Percentiles rank a stretch among this genome's conserved stretches.
These are phyloP conservation scores for Hypocryptadius cinnamomeus DNA, from an alignment of 2,113 vertebrate genomes.

Conservation along the genomic window DNA sequence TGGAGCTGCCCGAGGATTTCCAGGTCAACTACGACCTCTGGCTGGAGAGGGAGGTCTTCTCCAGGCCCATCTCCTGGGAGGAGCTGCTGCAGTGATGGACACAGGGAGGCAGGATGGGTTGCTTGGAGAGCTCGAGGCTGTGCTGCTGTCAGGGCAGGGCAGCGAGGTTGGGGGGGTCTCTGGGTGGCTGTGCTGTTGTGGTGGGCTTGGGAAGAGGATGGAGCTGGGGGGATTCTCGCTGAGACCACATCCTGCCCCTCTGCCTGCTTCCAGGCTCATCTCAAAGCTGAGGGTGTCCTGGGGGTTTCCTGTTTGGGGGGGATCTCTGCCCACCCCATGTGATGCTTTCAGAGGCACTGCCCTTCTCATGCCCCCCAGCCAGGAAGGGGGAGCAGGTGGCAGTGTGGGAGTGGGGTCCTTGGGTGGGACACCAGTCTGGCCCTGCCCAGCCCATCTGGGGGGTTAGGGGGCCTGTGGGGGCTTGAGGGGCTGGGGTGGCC, in stretches of 20 bases:
- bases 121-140: background rate
- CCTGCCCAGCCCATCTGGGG: background rate
- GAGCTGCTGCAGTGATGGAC: conserved; percentile 87
- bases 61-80: conserved; percentile 97
- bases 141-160: background rate
- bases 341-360: background rate
- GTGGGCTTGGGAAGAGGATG: background rate
- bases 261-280: background rate
- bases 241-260: rapidly evolving
- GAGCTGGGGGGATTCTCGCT: background rate
- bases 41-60: conserved; percentile 98
- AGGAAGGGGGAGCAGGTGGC: background rate
- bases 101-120: background rate
- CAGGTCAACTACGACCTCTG: conserved; percentile 98
- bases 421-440: background rate
- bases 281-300: background rate
- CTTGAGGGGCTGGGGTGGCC: background rate
- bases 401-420: background rate
- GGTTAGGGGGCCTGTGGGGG: background rate
- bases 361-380: background rate
- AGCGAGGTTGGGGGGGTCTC: background rate
- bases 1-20: conserved; percentile 94
- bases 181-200: background rate
- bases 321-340: rapidly evolving
- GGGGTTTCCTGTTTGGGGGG: background rate